Evolutionary conservation across 2,888 invertebrate species (phyloP).

Genomic region (Philhelius pedissequus): DNA sequence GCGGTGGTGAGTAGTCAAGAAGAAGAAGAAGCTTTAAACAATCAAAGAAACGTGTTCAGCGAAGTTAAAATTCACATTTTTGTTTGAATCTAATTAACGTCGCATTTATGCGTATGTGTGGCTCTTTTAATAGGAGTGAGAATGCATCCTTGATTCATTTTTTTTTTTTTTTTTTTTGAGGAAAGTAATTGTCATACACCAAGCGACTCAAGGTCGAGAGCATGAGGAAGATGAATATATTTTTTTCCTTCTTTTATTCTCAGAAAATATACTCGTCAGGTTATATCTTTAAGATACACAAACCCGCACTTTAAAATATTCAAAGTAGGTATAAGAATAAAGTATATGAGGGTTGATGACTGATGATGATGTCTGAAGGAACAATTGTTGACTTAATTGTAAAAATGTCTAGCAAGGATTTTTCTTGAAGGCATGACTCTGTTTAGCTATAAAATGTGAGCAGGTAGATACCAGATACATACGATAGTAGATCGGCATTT

Average conservation of each 20-base stretch:
- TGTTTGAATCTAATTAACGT: conserved; percentile 70
- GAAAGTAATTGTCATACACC: conserved; percentile 32
- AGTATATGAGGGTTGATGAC: conserved; percentile 15
- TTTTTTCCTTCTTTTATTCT: not conserved
- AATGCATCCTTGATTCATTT: conserved; percentile 47
- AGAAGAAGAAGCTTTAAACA: conserved; percentile 69
- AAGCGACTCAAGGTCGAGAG: conserved; percentile 51
- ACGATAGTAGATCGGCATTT: conserved; percentile 6
- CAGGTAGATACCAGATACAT: no score
- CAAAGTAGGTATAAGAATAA: not conserved
- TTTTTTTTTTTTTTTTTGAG: not conserved
- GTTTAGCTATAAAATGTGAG: not conserved
- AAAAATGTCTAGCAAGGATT: conserved; percentile 38
- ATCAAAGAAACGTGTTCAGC: conserved; percentile 70
- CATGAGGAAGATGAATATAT: conserved; percentile 30
- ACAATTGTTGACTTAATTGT: conserved; percentile 65
- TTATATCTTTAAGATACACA: conserved; percentile 33
- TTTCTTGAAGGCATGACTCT: not conserved
- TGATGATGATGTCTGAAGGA: conserved; percentile 34
- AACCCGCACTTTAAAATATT: conserved; percentile 42
- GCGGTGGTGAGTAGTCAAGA: not conserved
- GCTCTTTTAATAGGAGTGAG: conserved; percentile 34
- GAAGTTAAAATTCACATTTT: conserved; percentile 63
- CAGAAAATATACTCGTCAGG: not conserved
- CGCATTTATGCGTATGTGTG: conserved; percentile 71